These are phyloP conservation scores for Xanthia togata DNA, from an alignment of 2,888 invertebrate species.

Conservation along the genomic window DNA sequence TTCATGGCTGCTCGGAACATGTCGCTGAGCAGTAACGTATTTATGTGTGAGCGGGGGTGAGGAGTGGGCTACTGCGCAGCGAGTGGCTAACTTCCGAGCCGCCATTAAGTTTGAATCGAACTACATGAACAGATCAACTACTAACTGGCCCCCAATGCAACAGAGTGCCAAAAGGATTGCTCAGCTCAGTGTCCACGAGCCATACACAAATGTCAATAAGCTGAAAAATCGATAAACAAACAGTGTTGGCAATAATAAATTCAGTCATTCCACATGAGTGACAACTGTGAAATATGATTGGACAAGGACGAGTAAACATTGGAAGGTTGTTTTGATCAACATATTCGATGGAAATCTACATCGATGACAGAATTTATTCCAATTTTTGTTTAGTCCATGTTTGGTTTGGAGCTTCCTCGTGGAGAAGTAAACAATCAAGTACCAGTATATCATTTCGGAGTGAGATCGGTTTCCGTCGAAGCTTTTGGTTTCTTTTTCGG, in stretches of 20 bases:
- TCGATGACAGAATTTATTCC: constrained; percentile 29
- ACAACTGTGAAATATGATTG: constrained; percentile 58
- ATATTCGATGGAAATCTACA: constrained; percentile 19
- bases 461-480: constrained; percentile 52
- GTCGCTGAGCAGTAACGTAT: no score
- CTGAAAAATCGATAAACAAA: constrained; percentile 30
- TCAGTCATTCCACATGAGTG: constrained; percentile 39
- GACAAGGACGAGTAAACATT: constrained; percentile 50
- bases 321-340: constrained; percentile 49
- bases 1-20: no score
- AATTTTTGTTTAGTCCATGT: constrained; percentile 32
- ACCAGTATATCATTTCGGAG: constrained; percentile 46
- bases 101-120: no score
- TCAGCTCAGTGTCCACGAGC: background rate
- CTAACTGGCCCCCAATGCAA: constrained; percentile 14
- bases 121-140: background rate
- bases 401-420: constrained; percentile 25
- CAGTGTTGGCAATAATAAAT: constrained; percentile 42
- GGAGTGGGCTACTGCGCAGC: no score
- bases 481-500: constrained; percentile 38
- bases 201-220: constrained; percentile 34
- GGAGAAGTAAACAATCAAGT: constrained; percentile 35
- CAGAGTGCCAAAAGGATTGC: constrained; percentile 37
- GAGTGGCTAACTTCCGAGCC: no score
- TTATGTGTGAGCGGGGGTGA: no score